Evolutionary conservation across 2,888 invertebrate genomes (phyloP).

Genomic region (Elegia similella): DNA sequence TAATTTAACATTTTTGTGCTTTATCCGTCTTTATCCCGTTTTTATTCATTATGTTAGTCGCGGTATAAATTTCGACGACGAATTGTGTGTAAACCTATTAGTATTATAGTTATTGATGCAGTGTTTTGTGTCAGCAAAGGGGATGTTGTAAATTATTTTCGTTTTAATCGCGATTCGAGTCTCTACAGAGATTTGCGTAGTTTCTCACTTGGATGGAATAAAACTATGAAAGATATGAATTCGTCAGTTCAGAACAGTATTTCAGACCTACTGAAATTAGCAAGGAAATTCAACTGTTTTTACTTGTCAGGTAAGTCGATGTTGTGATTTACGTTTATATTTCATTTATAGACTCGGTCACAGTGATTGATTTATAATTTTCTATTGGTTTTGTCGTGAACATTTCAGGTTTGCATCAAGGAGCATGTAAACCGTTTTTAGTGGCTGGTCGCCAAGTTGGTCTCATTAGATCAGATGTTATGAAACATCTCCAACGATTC

Average conservation of each 20-base stretch:
- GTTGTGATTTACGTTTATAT: slow-evolving; percentile 16
- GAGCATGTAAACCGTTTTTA: slow-evolving; percentile 92
- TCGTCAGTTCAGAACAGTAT: slow-evolving; percentile 65
- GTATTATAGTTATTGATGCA: neutral
- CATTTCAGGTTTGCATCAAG: slow-evolving; percentile 86
- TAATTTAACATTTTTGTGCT: neutral
- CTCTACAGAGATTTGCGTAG: neutral
- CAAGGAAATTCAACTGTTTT: slow-evolving; percentile 94
- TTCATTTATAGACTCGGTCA: slow-evolving; percentile 19
- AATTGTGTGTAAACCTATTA: neutral
- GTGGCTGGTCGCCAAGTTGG: slow-evolving; percentile 95
- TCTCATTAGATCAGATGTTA: slow-evolving; percentile 91
- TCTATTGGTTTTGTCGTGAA: too few relatives aligned
- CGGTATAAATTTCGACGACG: neutral
- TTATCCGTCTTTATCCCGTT: neutral
- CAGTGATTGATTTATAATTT: slow-evolving; percentile 22
- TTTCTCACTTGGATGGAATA: slow-evolving; percentile 43
- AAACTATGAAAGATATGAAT: slow-evolving; percentile 77
- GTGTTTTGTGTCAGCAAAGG: neutral
- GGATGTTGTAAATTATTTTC: neutral
- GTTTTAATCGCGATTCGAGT: neutral
- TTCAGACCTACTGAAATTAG: slow-evolving; percentile 86
- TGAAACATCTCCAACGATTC: slow-evolving; percentile 89
- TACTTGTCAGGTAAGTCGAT: slow-evolving; percentile 87
- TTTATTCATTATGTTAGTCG: neutral